phyloP scores from a whole-genome alignment of 1,140 invertebrate species.

The Eumaeus atala region DNA sequence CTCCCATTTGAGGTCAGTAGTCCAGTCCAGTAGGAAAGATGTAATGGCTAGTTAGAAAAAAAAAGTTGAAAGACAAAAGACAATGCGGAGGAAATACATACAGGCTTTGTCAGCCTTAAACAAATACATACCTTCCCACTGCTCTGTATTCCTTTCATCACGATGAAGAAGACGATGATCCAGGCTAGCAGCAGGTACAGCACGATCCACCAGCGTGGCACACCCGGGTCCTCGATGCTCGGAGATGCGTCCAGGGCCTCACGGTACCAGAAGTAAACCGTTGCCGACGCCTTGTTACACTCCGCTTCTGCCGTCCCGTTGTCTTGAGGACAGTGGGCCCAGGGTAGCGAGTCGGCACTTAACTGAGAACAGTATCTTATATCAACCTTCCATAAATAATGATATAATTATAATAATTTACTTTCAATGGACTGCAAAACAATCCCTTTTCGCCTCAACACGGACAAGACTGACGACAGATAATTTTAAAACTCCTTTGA shows the following conservation, averaged over 20 bases:
- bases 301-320: slow-evolving; percentile 84
- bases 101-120: too few relatives aligned
- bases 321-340: slow-evolving; percentile 85
- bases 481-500: too few relatives aligned
- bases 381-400: not conserved
- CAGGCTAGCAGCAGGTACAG: slow-evolving; percentile 94
- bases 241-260: slow-evolving; percentile 88
- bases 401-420: too few relatives aligned
- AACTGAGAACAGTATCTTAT: slow-evolving; percentile 65
- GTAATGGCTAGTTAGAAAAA: too few relatives aligned
- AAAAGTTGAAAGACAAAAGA: too few relatives aligned
- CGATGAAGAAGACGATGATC: slow-evolving; percentile 96
- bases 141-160: slow-evolving; percentile 98
- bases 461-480: too few relatives aligned
- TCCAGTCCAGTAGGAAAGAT: too few relatives aligned
- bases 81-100: too few relatives aligned
- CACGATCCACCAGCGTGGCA: slow-evolving; percentile 95
- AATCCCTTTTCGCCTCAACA: too few relatives aligned
- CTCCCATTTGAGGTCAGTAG: too few relatives aligned
- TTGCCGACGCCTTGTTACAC: slow-evolving; percentile 88
- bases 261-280: slow-evolving; percentile 93
- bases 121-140: slow-evolving; percentile 88
- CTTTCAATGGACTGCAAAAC: too few relatives aligned
- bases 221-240: slow-evolving; percentile 87
- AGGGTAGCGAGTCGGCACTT: slow-evolving; percentile 81